Evolutionary conservation across 23 tunicate species (phyloP), one percentile per base, ranked within the genome.

Genomic region (Aplidium turbinatum): DNA sequence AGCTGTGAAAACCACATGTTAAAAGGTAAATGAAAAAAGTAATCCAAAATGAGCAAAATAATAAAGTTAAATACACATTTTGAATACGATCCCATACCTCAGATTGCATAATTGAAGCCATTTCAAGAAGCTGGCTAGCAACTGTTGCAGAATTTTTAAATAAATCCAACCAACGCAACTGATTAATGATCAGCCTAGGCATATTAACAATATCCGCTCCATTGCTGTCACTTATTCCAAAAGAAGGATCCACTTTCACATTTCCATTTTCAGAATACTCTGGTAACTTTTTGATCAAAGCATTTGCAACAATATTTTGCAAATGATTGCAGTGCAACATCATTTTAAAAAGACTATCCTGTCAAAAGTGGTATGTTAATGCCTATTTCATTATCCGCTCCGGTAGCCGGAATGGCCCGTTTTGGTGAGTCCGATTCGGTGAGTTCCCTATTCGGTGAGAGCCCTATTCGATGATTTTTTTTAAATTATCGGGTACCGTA

Each of bases 311-410:
- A 55, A 28, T 35, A 3, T 73, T 0, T 84, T 91, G 97, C 7
- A 84, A 25, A 36, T 75, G 65, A 3, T 73, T 87, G 70, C 86
- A 70, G 36, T 75, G 72, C 18, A 91, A 69, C 27, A 91, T 47
- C 30, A 91, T 13, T 29, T 81, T 79, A 35, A 91, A 31, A 22
- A 91, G 47, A 72, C 91, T 78, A 63, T 91, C 97, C 89, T 91
- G 73, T 0, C 42, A 35, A 21, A 58, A 57, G 7, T 16, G 3
- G 11, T 57, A 42, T 31, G 1, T 35, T 57, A 47, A 52, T 4
- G 13, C 19, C n/a, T 4, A 13, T 18, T 55, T 42, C 16, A 9
- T 42, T n/a, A n/a, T n/a, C n/a, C n/a, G n/a, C n/a, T n/a, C n/a
- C n/a, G n/a, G n/a, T n/a, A n/a, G n/a, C n/a, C n/a, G n/a, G n/a